phyloP scores from a whole-genome alignment of 2,888 invertebrate species.

The Laspeyria flexula region DNA sequence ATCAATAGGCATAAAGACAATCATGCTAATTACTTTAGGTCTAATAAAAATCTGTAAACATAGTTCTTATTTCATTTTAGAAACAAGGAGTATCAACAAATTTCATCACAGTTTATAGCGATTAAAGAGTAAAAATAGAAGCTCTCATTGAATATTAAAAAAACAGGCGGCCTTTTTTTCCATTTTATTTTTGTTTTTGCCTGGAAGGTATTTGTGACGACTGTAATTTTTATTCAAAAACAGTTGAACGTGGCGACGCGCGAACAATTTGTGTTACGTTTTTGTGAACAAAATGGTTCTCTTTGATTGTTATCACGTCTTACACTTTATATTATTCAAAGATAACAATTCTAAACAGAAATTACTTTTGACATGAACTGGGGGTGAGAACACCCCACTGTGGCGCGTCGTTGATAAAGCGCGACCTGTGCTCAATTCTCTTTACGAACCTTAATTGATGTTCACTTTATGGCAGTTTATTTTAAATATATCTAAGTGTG shows the following conservation, averaged over 20 bases:
- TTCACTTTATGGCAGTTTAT: conserved; percentile 8
- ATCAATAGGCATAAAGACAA: too few relatives aligned
- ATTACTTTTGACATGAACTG: conserved; percentile 32
- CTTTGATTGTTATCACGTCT: conserved; percentile 29
- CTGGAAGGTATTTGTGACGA: not conserved
- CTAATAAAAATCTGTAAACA: too few relatives aligned
- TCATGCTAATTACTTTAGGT: too few relatives aligned
- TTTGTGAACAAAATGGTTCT: conserved; percentile 10
- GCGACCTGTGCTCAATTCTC: conserved; percentile 9
- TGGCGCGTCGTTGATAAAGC: conserved; percentile 19
- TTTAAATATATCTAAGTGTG: not conserved
- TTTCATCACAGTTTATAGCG: conserved; percentile 20
- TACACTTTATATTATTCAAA: conserved; percentile 23
- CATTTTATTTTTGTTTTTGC: conserved; percentile 7
- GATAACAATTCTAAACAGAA: conserved; percentile 28
- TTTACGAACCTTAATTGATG: conserved; percentile 17
- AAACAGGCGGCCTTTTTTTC: conserved; percentile 5
- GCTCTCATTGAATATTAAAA: conserved; percentile 1
- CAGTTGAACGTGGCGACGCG: not conserved
- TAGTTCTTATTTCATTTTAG: not conserved
- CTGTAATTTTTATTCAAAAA: conserved; percentile 12
- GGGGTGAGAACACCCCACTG: not conserved
- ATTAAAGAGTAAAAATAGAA: conserved; percentile 19
- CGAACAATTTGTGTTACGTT: conserved; percentile 13
- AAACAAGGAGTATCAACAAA: not conserved